These are phyloP conservation scores for Cotesia glomerata DNA, from an alignment of 1,140 invertebrate genomes.

Conservation along the genomic window DNA sequence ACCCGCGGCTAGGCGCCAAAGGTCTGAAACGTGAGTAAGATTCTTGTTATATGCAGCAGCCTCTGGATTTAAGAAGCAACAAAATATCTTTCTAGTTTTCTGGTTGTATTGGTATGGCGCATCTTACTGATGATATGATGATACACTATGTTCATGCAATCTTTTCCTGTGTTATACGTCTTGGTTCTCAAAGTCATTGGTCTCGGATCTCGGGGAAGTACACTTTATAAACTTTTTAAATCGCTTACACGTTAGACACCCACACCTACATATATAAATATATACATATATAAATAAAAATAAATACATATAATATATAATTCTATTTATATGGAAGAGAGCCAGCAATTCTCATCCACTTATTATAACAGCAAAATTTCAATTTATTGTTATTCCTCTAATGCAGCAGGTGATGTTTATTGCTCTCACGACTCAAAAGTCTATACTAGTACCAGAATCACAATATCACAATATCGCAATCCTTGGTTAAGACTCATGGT, in stretches of 20 bases:
- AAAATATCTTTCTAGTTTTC: not conserved
- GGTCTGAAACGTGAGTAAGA: slow-evolving; percentile 18
- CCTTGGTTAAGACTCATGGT: too few relatives aligned
- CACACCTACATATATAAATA: too few relatives aligned
- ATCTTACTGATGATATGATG: not conserved
- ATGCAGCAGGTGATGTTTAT: too few relatives aligned
- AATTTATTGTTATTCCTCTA: slow-evolving; percentile 38
- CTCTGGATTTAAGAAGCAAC: too few relatives aligned
- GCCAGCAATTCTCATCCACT: not conserved
- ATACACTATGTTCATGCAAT: not conserved
- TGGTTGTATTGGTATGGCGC: not conserved
- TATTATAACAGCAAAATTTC: slow-evolving; percentile 36
- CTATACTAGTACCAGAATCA: too few relatives aligned
- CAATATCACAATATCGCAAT: too few relatives aligned
- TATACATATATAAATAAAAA: too few relatives aligned
- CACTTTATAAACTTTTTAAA: slow-evolving; percentile 54
- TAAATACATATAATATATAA: too few relatives aligned
- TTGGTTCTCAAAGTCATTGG: too few relatives aligned
- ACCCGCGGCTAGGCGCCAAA: slow-evolving; percentile 15
- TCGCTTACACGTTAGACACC: slow-evolving; percentile 47
- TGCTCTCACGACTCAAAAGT: too few relatives aligned
- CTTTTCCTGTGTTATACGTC: too few relatives aligned
- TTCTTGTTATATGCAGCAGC: not conserved
- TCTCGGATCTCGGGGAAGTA: not conserved
- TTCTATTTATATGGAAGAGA: not conserved